Conservation (phyloP, 2,888 invertebrate genomes). For the Eustalomyia histrio region DNA sequence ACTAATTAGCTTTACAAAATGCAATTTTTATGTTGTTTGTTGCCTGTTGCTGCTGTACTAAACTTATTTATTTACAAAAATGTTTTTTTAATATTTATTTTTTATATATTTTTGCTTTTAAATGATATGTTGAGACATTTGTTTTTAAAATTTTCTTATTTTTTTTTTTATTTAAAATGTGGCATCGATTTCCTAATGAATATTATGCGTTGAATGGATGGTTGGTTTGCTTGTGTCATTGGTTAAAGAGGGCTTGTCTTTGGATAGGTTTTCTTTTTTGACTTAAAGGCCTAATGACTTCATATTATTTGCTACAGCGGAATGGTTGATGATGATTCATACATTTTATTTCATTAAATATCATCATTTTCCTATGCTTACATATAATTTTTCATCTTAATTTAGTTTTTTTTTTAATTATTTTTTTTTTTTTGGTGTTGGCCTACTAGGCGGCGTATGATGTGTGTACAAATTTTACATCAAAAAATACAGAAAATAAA, state of each 20-base stretch:
- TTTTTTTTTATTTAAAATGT: slow-evolving; percentile 34
- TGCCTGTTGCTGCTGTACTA: slow-evolving; percentile 2
- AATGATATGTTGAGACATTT: slow-evolving; percentile 60
- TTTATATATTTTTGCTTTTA: slow-evolving; percentile 31
- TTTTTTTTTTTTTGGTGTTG: background rate
- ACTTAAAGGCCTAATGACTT: slow-evolving; percentile 35
- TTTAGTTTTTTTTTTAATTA: too few relatives aligned
- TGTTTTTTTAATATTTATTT: too few relatives aligned
- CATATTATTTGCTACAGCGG: background rate
- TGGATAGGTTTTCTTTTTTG: too few relatives aligned
- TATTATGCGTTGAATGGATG: slow-evolving; percentile 51
- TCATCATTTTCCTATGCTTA: background rate
- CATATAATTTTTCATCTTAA: background rate
- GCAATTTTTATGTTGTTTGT: slow-evolving; percentile 39
- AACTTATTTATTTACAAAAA: background rate
- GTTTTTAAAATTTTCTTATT: slow-evolving; percentile 14
- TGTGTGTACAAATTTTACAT: slow-evolving; percentile 36
- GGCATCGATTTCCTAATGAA: slow-evolving; percentile 59
- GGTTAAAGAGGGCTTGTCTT: slow-evolving; percentile 54
- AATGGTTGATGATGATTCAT: slow-evolving; percentile 43
- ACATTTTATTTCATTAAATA: background rate
- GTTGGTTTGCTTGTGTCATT: slow-evolving; percentile 30
- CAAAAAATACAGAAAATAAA: slow-evolving; percentile 45
- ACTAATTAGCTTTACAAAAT: slow-evolving; percentile 63
- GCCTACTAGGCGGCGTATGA: slow-evolving; percentile 5